Evolutionary conservation across 1,140 invertebrate genomes (phyloP), one percentile per base, ranked within the genome.

Genomic region (Camponotus pennsylvanicus): DNA sequence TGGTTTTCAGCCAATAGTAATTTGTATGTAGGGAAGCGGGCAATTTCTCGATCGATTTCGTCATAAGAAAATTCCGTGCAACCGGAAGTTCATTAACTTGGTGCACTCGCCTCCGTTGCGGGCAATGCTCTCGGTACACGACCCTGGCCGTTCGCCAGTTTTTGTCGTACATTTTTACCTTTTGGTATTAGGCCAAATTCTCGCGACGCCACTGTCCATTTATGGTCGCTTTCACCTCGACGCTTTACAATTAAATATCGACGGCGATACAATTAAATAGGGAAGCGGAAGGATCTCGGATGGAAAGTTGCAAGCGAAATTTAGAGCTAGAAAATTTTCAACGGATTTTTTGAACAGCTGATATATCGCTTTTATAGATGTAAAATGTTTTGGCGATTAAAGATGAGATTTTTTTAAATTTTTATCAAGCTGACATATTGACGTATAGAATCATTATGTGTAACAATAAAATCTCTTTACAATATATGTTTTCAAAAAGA

Each of bases 61-160:
- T 66, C 37, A 11, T 32, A 59, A 69, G 45, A 76, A 27, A 34
- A 79, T 18, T 40, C 15, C n/a, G 45, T 2, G 61, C 59, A 78
- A 87, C 85, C 85, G 89, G 75, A 89, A 87, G 88, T 90, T 89
- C 86, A 89, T 90, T 80, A 88, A 63, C 37, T 52, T 69, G 40
- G 8, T 37, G 34, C 45, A 57, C 27, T 79, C 52, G 13, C 34
- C 61, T 40, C 40, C 11, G 9, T 67, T 63, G 21, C 75, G 89
- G 89, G 89, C 88, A 90, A 85, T 89, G 85, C 85, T 15, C 77
- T 37, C 49, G 76, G 18, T 21, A 57, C 67, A 77, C 57, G 64
- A 69, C 27, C 64, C 75, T 89, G 89, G 89, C 88, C 7, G 6
- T 0, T 52, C 15, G 88, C 89, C 89, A 90, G 57, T 67, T n/a